phyloP scores from a whole-genome alignment of 2,888 invertebrate species.

The Clanis bilineata region DNA sequence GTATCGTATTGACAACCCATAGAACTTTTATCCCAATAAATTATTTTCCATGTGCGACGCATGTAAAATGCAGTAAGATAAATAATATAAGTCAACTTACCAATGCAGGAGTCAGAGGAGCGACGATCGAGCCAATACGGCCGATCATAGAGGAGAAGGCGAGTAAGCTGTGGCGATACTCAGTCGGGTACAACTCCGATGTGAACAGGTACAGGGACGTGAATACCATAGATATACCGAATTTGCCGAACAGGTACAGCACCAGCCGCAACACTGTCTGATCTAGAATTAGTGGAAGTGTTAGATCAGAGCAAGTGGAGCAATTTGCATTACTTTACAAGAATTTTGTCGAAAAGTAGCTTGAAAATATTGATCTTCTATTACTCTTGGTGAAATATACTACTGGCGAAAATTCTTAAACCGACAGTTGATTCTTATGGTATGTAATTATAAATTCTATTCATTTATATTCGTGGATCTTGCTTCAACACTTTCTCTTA shows the following conservation, averaged over 20 bases:
- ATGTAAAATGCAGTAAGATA: no score
- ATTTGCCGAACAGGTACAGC: constrained; percentile 84
- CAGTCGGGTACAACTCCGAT: constrained; percentile 88
- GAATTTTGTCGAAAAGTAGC: no score
- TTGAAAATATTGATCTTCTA: no score
- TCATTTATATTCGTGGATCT: background rate
- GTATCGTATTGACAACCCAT: no score
- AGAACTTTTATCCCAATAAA: no score
- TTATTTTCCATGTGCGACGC: no score
- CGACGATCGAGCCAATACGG: constrained; percentile 86
- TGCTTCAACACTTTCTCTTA: background rate
- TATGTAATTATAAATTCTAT: no score
- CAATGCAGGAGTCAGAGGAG: constrained; percentile 86
- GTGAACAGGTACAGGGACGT: constrained; percentile 85
- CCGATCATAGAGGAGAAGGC: constrained; percentile 88
- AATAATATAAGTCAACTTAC: constrained; percentile 48
- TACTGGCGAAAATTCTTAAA: no score
- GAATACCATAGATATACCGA: constrained; percentile 85
- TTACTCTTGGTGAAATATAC: no score
- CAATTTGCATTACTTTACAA: no score
- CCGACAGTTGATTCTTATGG: no score
- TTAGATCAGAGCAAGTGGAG: background rate
- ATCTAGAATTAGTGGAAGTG: constrained; percentile 41
- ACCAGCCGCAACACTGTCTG: constrained; percentile 57
- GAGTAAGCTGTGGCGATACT: constrained; percentile 85